Evolutionary conservation across 2,113 vertebrate genomes (phyloP).

Genomic region (Pungitius pungitius): DNA sequence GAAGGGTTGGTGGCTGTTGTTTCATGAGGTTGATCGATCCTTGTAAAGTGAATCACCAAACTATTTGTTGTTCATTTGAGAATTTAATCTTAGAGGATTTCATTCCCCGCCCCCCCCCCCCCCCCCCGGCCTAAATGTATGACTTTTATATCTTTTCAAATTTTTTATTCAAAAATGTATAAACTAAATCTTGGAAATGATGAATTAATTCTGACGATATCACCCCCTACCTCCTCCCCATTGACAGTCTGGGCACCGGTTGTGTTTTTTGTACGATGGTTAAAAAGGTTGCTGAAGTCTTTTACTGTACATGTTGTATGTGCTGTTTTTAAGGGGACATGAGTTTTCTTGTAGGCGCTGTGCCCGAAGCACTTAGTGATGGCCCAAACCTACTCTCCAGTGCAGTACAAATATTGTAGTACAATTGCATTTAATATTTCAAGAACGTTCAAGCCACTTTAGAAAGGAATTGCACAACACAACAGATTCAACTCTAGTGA

Average conservation of each 20-base stretch:
- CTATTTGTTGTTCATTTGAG: not conserved
- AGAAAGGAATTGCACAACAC: slow-evolving; percentile 22
- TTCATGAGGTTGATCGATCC: too few species aligned
- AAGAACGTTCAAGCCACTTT: slow-evolving; percentile 30
- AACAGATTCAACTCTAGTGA: slow-evolving; percentile 52
- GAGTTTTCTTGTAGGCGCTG: slow-evolving; percentile 4
- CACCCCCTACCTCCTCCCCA: not conserved
- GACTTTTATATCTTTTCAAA: too few species aligned
- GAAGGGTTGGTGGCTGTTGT: not conserved
- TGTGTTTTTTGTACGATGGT: not conserved
- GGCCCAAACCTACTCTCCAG: not conserved
- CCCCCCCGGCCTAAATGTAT: too few species aligned
- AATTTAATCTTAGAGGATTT: not conserved
- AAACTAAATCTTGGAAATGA: not conserved
- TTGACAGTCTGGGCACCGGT: not conserved
- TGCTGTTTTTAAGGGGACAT: slow-evolving; percentile 1
- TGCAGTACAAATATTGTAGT: slow-evolving; percentile 18
- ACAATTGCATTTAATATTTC: slow-evolving; percentile 36
- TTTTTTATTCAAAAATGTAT: not conserved
- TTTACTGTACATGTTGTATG: slow-evolving; percentile 3
- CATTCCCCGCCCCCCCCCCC: too few species aligned
- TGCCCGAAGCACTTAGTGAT: not conserved
- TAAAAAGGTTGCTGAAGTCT: not conserved
- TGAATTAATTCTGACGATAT: not conserved
- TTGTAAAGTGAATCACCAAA: not conserved